Evolutionary conservation across 2,113 vertebrate genomes (phyloP).

Genomic region (Semicossyphus pulcher): DNA sequence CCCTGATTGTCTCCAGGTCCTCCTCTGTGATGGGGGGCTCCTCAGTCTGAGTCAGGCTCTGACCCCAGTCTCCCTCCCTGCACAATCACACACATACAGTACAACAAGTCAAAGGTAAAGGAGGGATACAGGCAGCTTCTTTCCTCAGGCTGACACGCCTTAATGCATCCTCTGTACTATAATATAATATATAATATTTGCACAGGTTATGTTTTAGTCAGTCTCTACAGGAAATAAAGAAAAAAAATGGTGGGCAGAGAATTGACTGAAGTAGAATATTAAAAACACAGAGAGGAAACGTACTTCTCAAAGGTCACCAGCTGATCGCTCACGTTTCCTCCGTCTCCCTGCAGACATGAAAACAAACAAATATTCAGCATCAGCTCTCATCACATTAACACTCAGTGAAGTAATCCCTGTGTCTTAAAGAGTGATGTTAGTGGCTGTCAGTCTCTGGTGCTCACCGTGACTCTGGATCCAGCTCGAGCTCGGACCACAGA

Average conservation of each 20-base stretch:
- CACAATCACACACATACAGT: background rate
- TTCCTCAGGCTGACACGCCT: no score
- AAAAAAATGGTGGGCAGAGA: background rate
- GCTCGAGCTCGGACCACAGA: constrained; percentile 89
- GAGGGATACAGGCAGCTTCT: no score
- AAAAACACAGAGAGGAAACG: constrained; percentile 20
- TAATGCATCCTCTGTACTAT: no score
- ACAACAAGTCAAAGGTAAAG: no score
- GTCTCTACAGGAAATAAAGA: no score
- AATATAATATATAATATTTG: no score
- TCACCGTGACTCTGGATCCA: constrained; percentile 76
- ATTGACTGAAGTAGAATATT: no score
- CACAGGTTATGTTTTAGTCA: no score
- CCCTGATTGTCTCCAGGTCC: constrained; percentile 92
- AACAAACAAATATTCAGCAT: background rate
- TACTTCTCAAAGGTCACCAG: constrained; percentile 95
- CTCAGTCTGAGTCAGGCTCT: constrained; percentile 87
- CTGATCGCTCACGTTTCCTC: constrained; percentile 88
- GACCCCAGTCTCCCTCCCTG: constrained; percentile 91
- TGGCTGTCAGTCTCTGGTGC: background rate
- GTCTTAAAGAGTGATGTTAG: background rate
- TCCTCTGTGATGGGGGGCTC: constrained; percentile 90
- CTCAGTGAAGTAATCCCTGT: background rate
- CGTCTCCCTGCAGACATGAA: constrained; percentile 83
- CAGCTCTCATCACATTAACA: background rate